Conservation (phyloP, 1,140 invertebrate genomes). For the Bombus soroeensis region DNA sequence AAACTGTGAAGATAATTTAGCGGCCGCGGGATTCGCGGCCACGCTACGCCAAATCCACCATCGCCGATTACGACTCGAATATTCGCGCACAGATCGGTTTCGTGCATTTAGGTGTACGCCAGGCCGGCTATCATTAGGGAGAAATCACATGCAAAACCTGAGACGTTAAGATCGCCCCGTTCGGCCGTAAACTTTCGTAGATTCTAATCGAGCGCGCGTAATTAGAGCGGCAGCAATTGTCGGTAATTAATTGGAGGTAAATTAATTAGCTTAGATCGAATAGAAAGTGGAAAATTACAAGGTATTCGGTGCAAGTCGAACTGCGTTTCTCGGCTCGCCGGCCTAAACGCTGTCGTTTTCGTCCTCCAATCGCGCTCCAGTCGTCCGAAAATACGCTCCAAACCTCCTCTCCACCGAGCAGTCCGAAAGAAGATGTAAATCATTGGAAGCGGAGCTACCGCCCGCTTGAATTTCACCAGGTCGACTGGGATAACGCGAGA, state of each 20-base stretch:
- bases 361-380: too few species aligned
- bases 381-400: background rate
- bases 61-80: background rate
- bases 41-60: background rate
- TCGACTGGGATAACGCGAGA: too few species aligned
- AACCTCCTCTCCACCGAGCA: too few species aligned
- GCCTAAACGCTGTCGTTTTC: background rate
- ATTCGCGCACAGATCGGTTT: background rate
- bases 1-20: constrained; percentile 33
- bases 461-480: too few species aligned
- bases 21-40: constrained; percentile 5
- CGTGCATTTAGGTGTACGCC: constrained; percentile 1
- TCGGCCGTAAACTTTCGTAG: constrained; percentile 64
- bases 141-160: constrained; percentile 60
- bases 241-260: constrained; percentile 67
- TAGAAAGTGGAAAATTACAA: constrained; percentile 62
- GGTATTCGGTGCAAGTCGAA: constrained; percentile 14
- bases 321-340: background rate
- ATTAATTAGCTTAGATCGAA: constrained; percentile 63
- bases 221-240: constrained; percentile 67
- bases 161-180: constrained; percentile 59
- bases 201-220: constrained; percentile 67
- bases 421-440: too few species aligned
- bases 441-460: too few species aligned
- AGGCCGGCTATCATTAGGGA: constrained; percentile 34